phyloP scores from a whole-genome alignment of 2,888 invertebrate species.

The Aelia acuminata region DNA sequence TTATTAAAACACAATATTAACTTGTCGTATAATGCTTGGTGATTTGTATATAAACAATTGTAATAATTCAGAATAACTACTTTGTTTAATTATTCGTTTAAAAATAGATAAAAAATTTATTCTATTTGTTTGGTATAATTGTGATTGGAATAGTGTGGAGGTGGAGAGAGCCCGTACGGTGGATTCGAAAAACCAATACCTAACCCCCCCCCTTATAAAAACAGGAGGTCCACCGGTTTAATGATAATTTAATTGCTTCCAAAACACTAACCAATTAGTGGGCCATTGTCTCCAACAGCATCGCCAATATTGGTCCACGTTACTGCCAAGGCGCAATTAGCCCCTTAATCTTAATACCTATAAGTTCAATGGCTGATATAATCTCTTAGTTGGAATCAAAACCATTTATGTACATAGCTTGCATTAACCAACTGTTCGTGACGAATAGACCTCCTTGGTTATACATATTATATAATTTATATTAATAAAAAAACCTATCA shows the following conservation, averaged over 20 bases:
- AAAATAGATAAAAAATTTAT: too few relatives aligned
- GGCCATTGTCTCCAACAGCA: not conserved
- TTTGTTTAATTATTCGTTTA: too few relatives aligned
- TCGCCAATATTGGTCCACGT: slow-evolving; percentile 23
- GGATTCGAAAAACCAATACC: not conserved
- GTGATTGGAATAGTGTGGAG: not conserved
- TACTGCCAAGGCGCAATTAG: not conserved
- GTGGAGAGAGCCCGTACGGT: not conserved
- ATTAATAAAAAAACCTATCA: too few relatives aligned
- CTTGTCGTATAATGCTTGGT: too few relatives aligned
- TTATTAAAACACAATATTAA: too few relatives aligned
- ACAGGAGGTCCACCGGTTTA: not conserved
- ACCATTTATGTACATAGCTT: too few relatives aligned
- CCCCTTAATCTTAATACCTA: not conserved
- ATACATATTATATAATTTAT: too few relatives aligned
- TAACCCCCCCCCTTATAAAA: not conserved
- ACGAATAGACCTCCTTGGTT: too few relatives aligned
- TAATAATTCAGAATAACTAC: too few relatives aligned
- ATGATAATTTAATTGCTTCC: slow-evolving; percentile 41
- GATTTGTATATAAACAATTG: too few relatives aligned
- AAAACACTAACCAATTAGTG: slow-evolving; percentile 38
- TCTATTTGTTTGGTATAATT: slow-evolving; percentile 8
- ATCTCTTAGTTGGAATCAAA: not conserved
- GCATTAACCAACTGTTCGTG: too few relatives aligned
- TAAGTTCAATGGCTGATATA: not conserved